Evolutionary conservation across 2,888 invertebrate genomes (phyloP), one percentile per base, ranked within the genome.

Genomic region (Drosophila greeni): DNA sequence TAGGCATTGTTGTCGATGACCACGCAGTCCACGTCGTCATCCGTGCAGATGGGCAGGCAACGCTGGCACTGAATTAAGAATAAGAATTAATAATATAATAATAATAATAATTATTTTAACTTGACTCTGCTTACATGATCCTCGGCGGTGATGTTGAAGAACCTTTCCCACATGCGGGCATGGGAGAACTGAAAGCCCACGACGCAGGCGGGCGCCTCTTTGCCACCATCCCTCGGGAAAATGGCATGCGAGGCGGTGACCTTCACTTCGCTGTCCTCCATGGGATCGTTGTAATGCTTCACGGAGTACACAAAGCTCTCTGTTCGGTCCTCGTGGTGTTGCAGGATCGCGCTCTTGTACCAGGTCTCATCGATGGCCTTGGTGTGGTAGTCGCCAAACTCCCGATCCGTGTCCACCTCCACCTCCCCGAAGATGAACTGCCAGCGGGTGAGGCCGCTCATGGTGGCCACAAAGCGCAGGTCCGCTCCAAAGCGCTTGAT

Each of bases 1-100:
- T 96, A 98, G 0, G 97, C 98, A 80, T 96, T 96, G 86, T 94
- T 95, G 86, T 98, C 98, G 40, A 98, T 91, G n/a, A 98, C 91
- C 86, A 94, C 97, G 86, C 97, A 98, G 71, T 94, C 93, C 73
- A 93, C 90, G 43, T 91, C 90, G 29, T 91, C 91, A n/a, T 90
- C 90, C 60, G 91, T 88, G 76, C 93, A 93, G n/a, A 90, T 92
- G 70, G 89, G 77, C 74, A 90, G 84, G 73, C 91, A 92, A 23
- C 89, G 87, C 16, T 89, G 86, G 70, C 91, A 91, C 88, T 26
- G 12, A 2, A 12, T 1, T 24, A 20, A 16, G 8, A n/a, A 23
- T 23, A 2, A 39, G 7, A n/a, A 45, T 12, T 12, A 2, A 31
- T 24, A 12, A 3, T 8, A n/a, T n/a, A n/a, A n/a, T n/a, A n/a